Conservation (phyloP, 2,797 vertebrate genomes). For the Muraenolepis orangiensis region DNA sequence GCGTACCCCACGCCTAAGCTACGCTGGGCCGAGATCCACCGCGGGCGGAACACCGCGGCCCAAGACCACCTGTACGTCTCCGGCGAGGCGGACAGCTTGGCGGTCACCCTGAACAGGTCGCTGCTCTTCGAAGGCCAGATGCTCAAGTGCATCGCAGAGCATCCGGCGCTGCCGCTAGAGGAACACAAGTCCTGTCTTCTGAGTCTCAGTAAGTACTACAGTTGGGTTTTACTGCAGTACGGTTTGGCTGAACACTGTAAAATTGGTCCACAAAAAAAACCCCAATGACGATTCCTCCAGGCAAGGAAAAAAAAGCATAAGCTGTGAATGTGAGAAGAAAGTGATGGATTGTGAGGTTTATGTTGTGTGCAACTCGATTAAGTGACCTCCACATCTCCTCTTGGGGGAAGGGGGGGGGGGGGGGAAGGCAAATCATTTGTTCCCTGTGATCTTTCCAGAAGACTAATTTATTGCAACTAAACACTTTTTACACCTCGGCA, state of each 20-base stretch:
- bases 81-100: conserved; percentile 51
- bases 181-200: conserved; percentile 67
- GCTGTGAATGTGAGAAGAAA: background rate
- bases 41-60: background rate
- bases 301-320: background rate
- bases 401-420: too few relatives aligned
- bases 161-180: conserved; percentile 36
- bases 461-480: background rate
- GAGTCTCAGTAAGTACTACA: conserved; percentile 77
- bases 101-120: conserved; percentile 70
- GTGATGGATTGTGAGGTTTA: background rate
- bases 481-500: background rate
- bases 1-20: conserved; percentile 81
- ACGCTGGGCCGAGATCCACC: conserved; percentile 66
- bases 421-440: background rate
- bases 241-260: background rate
- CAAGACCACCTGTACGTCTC: conserved; percentile 34
- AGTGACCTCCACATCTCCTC: too few relatives aligned
- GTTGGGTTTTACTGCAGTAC: too few relatives aligned
- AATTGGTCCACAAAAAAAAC: background rate
- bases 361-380: background rate
- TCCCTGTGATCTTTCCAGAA: background rate
- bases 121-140: conserved; percentile 65
- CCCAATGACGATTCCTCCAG: background rate
- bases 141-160: conserved; percentile 75